Percentiles rank a stretch among this genome's conserved stretches.
phyloP scores from a whole-genome alignment of 2,888 invertebrate genomes.

The Tipula helvola region DNA sequence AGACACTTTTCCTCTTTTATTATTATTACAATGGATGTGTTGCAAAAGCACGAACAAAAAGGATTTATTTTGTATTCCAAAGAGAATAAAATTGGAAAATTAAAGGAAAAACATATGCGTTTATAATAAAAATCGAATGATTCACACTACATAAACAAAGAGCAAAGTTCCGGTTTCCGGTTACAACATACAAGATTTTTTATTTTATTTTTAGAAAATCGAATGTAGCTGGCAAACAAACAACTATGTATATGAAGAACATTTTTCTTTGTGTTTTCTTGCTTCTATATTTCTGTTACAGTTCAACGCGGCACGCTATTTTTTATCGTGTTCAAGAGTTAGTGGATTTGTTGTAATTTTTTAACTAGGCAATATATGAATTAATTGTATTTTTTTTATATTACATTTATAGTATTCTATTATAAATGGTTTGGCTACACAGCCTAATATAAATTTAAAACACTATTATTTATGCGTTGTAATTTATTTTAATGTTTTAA shows the following conservation, averaged over 20 bases:
- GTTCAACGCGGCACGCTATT: neutral
- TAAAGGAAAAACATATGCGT: neutral
- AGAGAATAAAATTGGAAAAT: neutral
- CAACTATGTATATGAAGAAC: neutral
- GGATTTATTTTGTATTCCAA: neutral
- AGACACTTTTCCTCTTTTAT: neutral
- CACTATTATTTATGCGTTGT: neutral
- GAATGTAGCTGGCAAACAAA: neutral
- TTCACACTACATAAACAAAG: conserved; percentile 16
- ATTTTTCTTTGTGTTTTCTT: neutral
- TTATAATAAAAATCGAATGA: conserved; percentile 9
- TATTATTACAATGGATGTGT: neutral
- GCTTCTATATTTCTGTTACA: neutral
- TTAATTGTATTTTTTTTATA: neutral
- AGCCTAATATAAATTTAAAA: neutral
- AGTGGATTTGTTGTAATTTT: neutral
- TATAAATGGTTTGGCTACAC: neutral
- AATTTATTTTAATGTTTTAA: neutral
- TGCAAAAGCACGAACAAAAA: neutral
- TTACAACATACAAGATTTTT: neutral
- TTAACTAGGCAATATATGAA: neutral
- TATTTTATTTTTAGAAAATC: neutral
- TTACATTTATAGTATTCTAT: neutral
- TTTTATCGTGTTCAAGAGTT: neutral
- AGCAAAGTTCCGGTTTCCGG: conserved; percentile 15